A percentile compares a stretch with the other conserved stretches of the same genome.
phyloP scores from a whole-genome alignment of 1,140 invertebrate genomes.

The Euura lappo region DNA sequence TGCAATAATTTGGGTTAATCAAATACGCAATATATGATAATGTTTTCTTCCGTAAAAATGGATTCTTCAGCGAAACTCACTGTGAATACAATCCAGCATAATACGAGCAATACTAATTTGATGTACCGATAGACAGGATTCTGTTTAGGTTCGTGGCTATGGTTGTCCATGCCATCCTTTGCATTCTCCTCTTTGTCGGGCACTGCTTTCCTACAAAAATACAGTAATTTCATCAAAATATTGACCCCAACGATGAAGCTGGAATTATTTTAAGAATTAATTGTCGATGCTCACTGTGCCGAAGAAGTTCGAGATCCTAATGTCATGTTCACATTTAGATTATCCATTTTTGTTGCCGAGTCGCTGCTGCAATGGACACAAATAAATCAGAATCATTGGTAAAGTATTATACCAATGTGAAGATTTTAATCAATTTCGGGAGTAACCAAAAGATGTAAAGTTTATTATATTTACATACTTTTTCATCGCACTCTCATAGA shows the following conservation, averaged over 20 bases:
- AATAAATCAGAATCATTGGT: background rate
- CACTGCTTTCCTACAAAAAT: background rate
- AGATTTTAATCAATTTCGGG: background rate
- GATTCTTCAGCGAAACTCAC: constrained; percentile 31
- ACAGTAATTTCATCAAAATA: too few relatives aligned
- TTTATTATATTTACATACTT: constrained; percentile 10
- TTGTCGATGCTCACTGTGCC: background rate
- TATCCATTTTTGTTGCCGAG: background rate
- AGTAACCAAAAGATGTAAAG: background rate
- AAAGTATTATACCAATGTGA: background rate
- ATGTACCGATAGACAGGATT: constrained; percentile 36
- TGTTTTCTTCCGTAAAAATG: background rate
- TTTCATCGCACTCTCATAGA: constrained; percentile 42
- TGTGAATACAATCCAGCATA: constrained; percentile 47
- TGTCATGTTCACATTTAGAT: background rate
- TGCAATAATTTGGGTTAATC: constrained; percentile 57
- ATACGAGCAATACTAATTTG: constrained; percentile 39
- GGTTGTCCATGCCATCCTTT: constrained; percentile 17
- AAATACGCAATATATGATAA: background rate
- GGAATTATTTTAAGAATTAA: background rate
- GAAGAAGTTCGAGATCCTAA: background rate
- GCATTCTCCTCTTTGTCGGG: constrained; percentile 20
- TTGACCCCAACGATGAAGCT: too few relatives aligned
- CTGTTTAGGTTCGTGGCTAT: constrained; percentile 24
- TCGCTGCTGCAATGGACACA: background rate